Percentiles rank a stretch among this genome's conserved stretches.
phyloP scores from a whole-genome alignment of 2,888 invertebrate species.

The Drosophila nigricruria region DNA sequence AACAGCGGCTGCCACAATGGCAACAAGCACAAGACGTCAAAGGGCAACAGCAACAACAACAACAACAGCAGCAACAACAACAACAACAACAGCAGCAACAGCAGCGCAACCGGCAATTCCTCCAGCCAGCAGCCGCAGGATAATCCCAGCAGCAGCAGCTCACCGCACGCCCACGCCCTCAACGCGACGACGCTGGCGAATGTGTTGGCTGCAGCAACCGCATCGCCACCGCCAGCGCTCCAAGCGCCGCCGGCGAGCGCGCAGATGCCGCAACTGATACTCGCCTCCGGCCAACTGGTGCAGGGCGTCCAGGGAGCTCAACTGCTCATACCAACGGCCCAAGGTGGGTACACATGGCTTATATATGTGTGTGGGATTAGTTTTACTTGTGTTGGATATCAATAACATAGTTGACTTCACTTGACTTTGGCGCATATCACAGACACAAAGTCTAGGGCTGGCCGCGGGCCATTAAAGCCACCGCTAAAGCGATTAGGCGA shows the following conservation, averaged over 20 bases:
- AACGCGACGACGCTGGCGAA: constrained; percentile 79
- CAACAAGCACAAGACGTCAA: constrained; percentile 68
- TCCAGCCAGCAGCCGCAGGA: constrained; percentile 67
- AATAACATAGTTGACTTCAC: constrained; percentile 75
- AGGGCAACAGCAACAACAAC: constrained; percentile 51
- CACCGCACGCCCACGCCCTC: constrained; percentile 62
- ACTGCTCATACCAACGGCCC: constrained; percentile 96
- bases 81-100: constrained; percentile 43
- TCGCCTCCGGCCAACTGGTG: constrained; percentile 95
- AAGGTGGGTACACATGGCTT: constrained; percentile 88
- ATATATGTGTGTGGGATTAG: constrained; percentile 36
- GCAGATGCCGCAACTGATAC: constrained; percentile 94
- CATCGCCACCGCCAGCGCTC: constrained; percentile 85
- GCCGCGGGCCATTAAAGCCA: constrained; percentile 48
- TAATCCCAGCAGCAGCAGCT: constrained; percentile 79
- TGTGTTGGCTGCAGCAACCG: constrained; percentile 82
- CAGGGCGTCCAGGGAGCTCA: constrained; percentile 97
- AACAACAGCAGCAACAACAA: constrained; percentile 42
- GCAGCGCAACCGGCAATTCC: constrained; percentile 49
- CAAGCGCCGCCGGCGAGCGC: constrained; percentile 82
- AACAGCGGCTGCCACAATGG: constrained; percentile 34
- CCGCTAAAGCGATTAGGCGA: constrained; percentile 64
- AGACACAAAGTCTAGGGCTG: constrained; percentile 13
- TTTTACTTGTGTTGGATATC: constrained; percentile 59
- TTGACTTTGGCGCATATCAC: constrained; percentile 50